phyloP scores from a whole-genome alignment of 1,140 invertebrate species.

The Diorhabda carinulata region DNA sequence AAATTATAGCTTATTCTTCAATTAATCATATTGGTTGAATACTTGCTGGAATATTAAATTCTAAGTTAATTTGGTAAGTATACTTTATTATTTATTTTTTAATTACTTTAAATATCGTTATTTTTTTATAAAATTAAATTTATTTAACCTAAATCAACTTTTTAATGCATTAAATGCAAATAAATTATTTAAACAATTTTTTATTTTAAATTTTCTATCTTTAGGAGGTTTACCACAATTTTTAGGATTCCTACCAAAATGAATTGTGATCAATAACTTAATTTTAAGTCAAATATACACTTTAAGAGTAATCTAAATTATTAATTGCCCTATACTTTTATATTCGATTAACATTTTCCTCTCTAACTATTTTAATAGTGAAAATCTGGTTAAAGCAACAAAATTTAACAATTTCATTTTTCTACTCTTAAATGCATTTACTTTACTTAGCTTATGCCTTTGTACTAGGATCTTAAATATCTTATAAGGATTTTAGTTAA shows the following conservation, averaged over 20 bases:
- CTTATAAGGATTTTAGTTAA: slow-evolving; percentile 55
- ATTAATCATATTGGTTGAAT: slow-evolving; percentile 56
- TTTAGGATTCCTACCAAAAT: slow-evolving; percentile 55
- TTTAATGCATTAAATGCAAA: slow-evolving; percentile 44
- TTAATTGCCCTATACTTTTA: slow-evolving; percentile 51
- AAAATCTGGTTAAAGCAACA: background rate
- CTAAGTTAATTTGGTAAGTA: slow-evolving; percentile 46
- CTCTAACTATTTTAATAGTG: slow-evolving; percentile 14
- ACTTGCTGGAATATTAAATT: slow-evolving; percentile 45
- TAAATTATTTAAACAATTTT: slow-evolving; percentile 46
- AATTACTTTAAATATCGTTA: slow-evolving; percentile 45
- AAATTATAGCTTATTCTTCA: slow-evolving; percentile 53
- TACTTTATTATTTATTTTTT: slow-evolving; percentile 50
- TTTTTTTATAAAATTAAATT: no score
- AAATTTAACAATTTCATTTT: slow-evolving; percentile 11
- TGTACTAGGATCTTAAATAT: slow-evolving; percentile 43
- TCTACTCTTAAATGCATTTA: slow-evolving; percentile 42
- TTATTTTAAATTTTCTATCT: slow-evolving; percentile 52
- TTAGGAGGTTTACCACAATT: slow-evolving; percentile 53
- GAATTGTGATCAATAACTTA: slow-evolving; percentile 51
- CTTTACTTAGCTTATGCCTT: slow-evolving; percentile 42
- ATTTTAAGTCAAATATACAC: slow-evolving; percentile 45
- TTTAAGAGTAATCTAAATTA: slow-evolving; percentile 47
- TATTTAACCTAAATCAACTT: slow-evolving; percentile 50
- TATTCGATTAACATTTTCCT: slow-evolving; percentile 38